A percentile compares a stretch with the other conserved stretches of the same genome.
Conservation (phyloP, 2,888 invertebrate species). For the Cheilosia vernalis region DNA sequence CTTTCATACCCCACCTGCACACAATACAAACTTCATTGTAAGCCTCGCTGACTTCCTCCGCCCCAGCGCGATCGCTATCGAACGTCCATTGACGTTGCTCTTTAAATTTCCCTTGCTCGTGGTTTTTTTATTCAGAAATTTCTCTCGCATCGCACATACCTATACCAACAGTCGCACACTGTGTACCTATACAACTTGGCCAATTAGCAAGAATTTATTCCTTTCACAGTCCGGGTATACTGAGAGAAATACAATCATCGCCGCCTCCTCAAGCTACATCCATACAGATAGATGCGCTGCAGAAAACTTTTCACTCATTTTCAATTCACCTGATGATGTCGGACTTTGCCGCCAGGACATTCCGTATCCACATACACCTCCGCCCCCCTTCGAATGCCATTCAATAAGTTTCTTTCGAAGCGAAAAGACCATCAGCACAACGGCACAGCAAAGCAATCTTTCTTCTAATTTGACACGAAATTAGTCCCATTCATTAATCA, state of each 20-base stretch:
- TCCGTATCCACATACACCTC: slow-evolving; percentile 4
- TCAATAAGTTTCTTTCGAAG: slow-evolving; percentile 60
- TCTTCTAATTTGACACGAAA: slow-evolving; percentile 75
- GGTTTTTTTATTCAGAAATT: slow-evolving; percentile 37
- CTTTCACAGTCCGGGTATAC: slow-evolving; percentile 39
- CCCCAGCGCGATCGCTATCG: too few relatives aligned
- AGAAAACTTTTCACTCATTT: slow-evolving; percentile 71
- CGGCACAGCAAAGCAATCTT: slow-evolving; percentile 63
- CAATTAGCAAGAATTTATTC: slow-evolving; percentile 75
- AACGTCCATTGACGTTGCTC: not conserved
- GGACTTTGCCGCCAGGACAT: slow-evolving; percentile 45
- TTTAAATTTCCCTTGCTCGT: not conserved
- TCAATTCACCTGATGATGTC: slow-evolving; percentile 73
- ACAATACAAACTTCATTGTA: too few relatives aligned
- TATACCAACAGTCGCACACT: slow-evolving; percentile 44
- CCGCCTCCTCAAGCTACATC: slow-evolving; percentile 37
- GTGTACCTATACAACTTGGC: slow-evolving; percentile 53
- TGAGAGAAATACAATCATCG: slow-evolving; percentile 58
- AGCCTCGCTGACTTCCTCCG: too few relatives aligned
- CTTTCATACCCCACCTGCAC: too few relatives aligned
- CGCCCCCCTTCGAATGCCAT: slow-evolving; percentile 57
- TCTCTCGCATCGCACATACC: slow-evolving; percentile 19
- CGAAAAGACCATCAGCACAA: not conserved
- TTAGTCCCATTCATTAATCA: slow-evolving; percentile 75
- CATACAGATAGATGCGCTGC: slow-evolving; percentile 9